phyloP scores from a whole-genome alignment of 2,888 invertebrate genomes.

The Synergus laeviventris region DNA sequence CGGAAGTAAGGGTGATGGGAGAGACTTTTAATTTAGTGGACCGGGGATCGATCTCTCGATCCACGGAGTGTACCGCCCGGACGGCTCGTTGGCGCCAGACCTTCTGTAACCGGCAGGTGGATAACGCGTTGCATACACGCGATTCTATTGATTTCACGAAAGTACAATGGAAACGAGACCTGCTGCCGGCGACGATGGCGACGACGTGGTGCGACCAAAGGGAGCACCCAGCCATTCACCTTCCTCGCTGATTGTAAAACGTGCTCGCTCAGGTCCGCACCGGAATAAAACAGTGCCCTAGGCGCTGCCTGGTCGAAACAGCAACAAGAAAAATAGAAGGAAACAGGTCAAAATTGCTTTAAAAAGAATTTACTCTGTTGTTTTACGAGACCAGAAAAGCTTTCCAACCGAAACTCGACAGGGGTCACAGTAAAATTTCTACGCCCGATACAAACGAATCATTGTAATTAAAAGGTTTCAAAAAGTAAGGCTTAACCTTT shows the following conservation, averaged over 20 bases:
- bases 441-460: background rate
- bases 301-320: background rate
- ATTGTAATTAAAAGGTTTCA: background rate
- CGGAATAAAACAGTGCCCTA: conserved; percentile 16
- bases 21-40: conserved; percentile 51
- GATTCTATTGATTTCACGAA: conserved; percentile 70
- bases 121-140: conserved; percentile 70
- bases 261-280: conserved; percentile 23
- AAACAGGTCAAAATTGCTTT: background rate
- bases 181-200: conserved; percentile 40
- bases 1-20: conserved; percentile 6
- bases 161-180: conserved; percentile 59
- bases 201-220: conserved; percentile 32
- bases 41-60: conserved; percentile 42
- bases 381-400: background rate
- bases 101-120: conserved; percentile 70
- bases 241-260: conserved; percentile 39
- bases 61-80: conserved; percentile 6
- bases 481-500: conserved; percentile 17
- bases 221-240: conserved; percentile 39
- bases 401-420: background rate
- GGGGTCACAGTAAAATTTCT: background rate
- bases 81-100: conserved; percentile 63
- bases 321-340: background rate
- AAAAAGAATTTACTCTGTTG: background rate